Base-by-base conservation (phyloP, 2,113 vertebrate genomes). In the Australoheros scitulus region DNA sequence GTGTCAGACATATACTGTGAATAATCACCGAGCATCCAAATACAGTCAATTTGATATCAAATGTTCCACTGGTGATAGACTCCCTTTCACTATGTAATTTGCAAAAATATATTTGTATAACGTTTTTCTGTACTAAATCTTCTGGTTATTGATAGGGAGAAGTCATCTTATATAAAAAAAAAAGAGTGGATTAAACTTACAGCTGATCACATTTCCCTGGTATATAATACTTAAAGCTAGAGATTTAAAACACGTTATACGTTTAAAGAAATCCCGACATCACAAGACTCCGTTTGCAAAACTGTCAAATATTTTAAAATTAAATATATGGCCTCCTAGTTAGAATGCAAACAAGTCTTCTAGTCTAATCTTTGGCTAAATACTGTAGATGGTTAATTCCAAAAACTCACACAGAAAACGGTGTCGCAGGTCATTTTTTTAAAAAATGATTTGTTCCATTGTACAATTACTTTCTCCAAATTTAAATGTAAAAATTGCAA, bases 301-400 rank as follows among this genome's bases (percentile, higher is more conserved):
- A 79, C 79, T 91, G 80, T 82, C 57, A 88, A 86, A 91, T 68
- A 56, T 56, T 76, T 68, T 13, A 38, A 86, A 85, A 77, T 88
- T 87, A 94, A 84, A 92, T 92, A 93, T 95, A 95, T 96, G 94
- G 95, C 93, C 95, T 94, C 76, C 61, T 78, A 80, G 86, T 90
- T 81, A 90, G 90, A 81, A 93, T 41, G 85, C 75, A 86, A 88
- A 82, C 76, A 87, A 82, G 79, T 86, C 5, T 74, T 61, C 65
- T 57, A 88, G 79, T 87, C 83, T 56, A 79, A 87, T 82, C 58
- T 81, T 77, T 70, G 57, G 57, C 65, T 76, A 77, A 82, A 89
- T 70, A 77, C 88, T 76, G 61, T 4, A 80, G 75, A 74, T 86
- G 79, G 58, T 76, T 63, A 75, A 68, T 77, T 68, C 60, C 38